Evolutionary conservation across 2,888 invertebrate genomes (phyloP).

Genomic region (Endomychus coccineus): DNA sequence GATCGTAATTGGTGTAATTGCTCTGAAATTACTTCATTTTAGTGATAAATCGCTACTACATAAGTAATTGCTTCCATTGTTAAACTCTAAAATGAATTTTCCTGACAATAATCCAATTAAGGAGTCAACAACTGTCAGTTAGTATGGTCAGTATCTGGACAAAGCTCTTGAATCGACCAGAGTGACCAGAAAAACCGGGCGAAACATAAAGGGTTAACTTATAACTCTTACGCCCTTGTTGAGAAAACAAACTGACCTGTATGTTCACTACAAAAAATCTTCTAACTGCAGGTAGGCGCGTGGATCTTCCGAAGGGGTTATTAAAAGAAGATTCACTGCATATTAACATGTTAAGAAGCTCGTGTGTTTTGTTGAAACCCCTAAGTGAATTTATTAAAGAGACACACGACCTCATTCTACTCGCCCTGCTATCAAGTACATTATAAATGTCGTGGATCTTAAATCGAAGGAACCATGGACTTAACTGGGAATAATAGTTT

Average conservation of each 20-base stretch:
- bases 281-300: conserved; percentile 25
- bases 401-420: conserved; percentile 1
- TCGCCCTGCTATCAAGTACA: too few species aligned
- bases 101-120: too few species aligned
- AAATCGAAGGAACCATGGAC: too few species aligned
- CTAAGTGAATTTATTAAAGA: background rate
- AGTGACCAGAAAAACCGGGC: conserved; percentile 28
- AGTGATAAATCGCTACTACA: too few species aligned
- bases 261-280: conserved; percentile 18
- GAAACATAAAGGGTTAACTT: conserved; percentile 26
- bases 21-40: too few species aligned
- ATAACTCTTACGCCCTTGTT: conserved; percentile 19
- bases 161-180: conserved; percentile 19
- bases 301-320: conserved; percentile 31
- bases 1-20: too few species aligned
- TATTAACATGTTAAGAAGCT: conserved; percentile 22
- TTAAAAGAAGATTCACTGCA: conserved; percentile 35
- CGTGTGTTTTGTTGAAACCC: conserved; percentile 17
- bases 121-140: too few species aligned
- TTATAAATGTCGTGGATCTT: too few species aligned
- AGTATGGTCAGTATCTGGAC: too few species aligned
- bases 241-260: background rate
- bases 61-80: too few species aligned
- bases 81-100: too few species aligned
- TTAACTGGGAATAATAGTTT: too few species aligned